phyloP scores from a whole-genome alignment of 1,140 invertebrate species.

The Nasonia giraulti region DNA sequence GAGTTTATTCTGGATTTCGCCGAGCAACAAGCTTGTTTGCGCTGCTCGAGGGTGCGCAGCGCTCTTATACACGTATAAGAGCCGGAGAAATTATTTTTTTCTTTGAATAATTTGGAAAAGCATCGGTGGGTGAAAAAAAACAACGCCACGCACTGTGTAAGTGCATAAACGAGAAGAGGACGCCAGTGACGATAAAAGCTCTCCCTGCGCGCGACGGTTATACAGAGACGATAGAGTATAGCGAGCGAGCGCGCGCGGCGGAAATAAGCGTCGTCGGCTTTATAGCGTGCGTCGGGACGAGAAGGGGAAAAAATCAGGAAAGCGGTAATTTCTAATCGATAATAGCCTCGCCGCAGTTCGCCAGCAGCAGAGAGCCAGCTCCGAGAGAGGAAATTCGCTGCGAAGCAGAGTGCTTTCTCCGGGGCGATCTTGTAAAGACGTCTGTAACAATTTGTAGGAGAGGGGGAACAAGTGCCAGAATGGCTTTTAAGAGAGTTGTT shows the following conservation, averaged over 20 bases:
- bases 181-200: background rate
- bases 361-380: background rate
- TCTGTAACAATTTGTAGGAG: conserved; percentile 51
- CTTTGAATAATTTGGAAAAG: too few relatives aligned
- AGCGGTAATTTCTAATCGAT: conserved; percentile 49
- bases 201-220: too few relatives aligned
- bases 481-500: conserved; percentile 51
- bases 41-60: background rate
- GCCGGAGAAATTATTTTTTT: too few relatives aligned
- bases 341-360: conserved; percentile 40
- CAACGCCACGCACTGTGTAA: background rate
- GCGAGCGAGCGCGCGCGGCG: too few relatives aligned
- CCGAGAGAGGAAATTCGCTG: background rate
- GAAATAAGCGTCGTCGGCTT: conserved; percentile 40
- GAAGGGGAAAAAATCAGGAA: conserved; percentile 38
- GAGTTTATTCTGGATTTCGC: background rate
- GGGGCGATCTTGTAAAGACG: conserved; percentile 48
- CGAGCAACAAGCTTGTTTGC: background rate
- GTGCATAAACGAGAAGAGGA: background rate
- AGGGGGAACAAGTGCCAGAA: conserved; percentile 45
- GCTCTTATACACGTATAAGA: too few relatives aligned
- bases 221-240: background rate
- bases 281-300: background rate
- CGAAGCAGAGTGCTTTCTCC: conserved; percentile 34
- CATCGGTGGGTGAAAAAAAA: conserved; percentile 12